Conservation (phyloP, 2,888 invertebrate species). For the Drosophila suboccidentalis region DNA sequence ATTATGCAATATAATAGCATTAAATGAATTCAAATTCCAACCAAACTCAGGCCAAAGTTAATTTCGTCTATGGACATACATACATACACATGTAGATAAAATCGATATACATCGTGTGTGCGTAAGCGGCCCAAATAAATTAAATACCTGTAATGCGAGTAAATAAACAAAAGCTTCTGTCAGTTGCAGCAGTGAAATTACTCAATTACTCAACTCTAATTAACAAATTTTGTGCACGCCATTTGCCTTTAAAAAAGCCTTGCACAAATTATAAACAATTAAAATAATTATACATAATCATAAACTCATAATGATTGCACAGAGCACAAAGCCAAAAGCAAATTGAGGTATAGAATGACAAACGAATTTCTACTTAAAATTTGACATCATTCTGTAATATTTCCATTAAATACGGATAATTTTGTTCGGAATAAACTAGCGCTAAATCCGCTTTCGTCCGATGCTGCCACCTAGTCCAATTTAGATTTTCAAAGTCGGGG, state of each 20-base stretch:
- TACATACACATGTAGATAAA: conserved; percentile 20
- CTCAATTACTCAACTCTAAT: conserved; percentile 46
- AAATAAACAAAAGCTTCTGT: conserved; percentile 51
- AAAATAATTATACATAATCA: conserved; percentile 49
- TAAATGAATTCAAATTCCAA: conserved; percentile 39
- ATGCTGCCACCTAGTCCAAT: too few relatives aligned
- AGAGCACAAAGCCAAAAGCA: not conserved
- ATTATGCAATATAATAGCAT: conserved; percentile 55
- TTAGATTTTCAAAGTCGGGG: too few relatives aligned
- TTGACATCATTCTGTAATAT: not conserved
- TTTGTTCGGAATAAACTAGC: too few relatives aligned
- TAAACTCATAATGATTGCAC: conserved; percentile 9
- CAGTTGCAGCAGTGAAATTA: conserved; percentile 30
- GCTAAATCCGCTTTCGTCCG: too few relatives aligned
- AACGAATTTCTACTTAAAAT: not conserved
- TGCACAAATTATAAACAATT: conserved; percentile 51
- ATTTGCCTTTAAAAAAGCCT: conserved; percentile 35
- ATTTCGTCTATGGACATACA: conserved; percentile 43
- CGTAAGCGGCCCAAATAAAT: conserved; percentile 38
- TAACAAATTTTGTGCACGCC: conserved; percentile 51
- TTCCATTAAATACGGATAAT: too few relatives aligned
- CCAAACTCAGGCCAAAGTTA: conserved; percentile 27
- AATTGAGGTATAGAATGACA: not conserved
- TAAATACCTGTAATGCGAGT: conserved; percentile 46
- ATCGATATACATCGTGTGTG: conserved; percentile 39